Evolutionary conservation across 2,888 invertebrate species (phyloP).

Genomic region (Ditylenchus weischeri): DNA sequence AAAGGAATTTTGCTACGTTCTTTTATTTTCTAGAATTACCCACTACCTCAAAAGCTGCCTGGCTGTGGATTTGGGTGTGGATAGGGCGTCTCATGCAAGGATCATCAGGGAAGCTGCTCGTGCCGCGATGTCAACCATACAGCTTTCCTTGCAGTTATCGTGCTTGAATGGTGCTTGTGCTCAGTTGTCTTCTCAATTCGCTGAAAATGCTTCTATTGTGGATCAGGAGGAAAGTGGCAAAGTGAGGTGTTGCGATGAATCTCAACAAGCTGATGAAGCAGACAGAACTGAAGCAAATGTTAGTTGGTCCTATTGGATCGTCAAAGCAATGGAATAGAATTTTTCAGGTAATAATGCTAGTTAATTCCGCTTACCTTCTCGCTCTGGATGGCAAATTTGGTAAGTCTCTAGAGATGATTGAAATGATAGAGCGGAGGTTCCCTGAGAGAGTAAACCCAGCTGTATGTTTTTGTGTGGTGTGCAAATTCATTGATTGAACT

Average conservation of each 20-base stretch:
- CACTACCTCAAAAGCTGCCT: constrained; percentile 9
- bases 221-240: too few relatives aligned
- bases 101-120: constrained; percentile 9
- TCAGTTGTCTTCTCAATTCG: too few relatives aligned
- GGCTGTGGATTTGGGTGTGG: constrained; percentile 5
- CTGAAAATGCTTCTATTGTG: too few relatives aligned
- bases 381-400: constrained; percentile 7
- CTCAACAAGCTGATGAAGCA: background rate
- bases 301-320: background rate
- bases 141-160: background rate
- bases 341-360: constrained; percentile 1
- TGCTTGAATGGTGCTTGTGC: background rate
- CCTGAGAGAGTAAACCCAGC: constrained; percentile 7
- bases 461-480: background rate
- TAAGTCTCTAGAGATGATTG: background rate
- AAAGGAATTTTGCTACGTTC: background rate
- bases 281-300: background rate
- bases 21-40: background rate
- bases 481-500: background rate
- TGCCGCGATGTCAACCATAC: constrained; percentile 9
- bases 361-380: constrained; percentile 5
- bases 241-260: background rate
- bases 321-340: too few relatives aligned
- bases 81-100: constrained; percentile 11
- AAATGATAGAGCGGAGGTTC: background rate